phyloP scores from a whole-genome alignment of 2,888 invertebrate genomes.

The Drosophila colorata region DNA sequence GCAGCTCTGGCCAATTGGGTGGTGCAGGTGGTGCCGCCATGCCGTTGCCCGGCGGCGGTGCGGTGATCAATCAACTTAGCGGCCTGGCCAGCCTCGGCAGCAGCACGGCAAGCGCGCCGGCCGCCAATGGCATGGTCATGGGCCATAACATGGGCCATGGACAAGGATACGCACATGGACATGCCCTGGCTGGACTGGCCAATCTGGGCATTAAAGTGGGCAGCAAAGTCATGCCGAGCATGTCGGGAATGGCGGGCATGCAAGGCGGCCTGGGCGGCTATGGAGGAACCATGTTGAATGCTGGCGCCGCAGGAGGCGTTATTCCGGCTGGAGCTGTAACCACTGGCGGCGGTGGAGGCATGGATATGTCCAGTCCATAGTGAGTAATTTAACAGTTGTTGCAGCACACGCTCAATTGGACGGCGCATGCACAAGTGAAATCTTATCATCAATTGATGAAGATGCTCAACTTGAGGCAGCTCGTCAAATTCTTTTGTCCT shows the following conservation, averaged over 20 bases:
- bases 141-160: constrained; percentile 28
- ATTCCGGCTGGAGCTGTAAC: constrained; percentile 40
- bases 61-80: constrained; percentile 49
- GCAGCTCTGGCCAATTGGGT: constrained; percentile 33
- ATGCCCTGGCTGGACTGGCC: constrained; percentile 77
- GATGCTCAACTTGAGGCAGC: constrained; percentile 46
- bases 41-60: constrained; percentile 36
- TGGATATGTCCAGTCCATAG: constrained; percentile 72
- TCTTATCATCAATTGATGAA: constrained; percentile 77
- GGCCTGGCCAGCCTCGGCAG: constrained; percentile 32
- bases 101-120: constrained; percentile 32
- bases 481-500: constrained; percentile 61
- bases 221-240: constrained; percentile 52
- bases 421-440: constrained; percentile 56
- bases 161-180: constrained; percentile 69
- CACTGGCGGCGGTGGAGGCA: constrained; percentile 53
- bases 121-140: constrained; percentile 14
- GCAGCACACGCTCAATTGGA: constrained; percentile 46
- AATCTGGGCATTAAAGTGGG: constrained; percentile 77
- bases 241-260: constrained; percentile 31
- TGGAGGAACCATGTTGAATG: constrained; percentile 56
- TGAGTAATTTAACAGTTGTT: constrained; percentile 60
- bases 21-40: constrained; percentile 10
- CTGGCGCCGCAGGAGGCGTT: constrained; percentile 59
- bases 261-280: constrained; percentile 53